Evolutionary conservation across 2,113 vertebrate genomes (phyloP), one percentile per base, ranked within the genome.

Genomic region (Tetraodon nigroviridis): DNA sequence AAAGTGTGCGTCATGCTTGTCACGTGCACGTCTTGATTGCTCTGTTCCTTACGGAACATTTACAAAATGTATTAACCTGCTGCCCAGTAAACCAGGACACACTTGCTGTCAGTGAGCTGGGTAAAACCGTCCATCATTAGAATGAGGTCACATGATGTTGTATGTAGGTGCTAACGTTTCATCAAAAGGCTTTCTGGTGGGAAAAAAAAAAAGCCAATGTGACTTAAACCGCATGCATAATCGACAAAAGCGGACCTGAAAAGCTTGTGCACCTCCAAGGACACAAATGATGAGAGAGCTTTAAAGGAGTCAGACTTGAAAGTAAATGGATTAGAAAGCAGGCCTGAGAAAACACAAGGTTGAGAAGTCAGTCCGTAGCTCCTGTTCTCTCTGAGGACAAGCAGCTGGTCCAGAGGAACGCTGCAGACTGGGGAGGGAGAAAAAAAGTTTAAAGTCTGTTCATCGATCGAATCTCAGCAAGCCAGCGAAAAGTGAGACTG

Each of bases 281-380:
- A 63, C 22, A 63, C 18, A 55, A 77, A 81, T 66, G 71, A 51
- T 53, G 74, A 65, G 67, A 69, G 73, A 71, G 73, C 68, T 51
- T 72, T 77, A 32, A 55, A 61, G 67, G 84, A 79, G 50, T 79
- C 71, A 69, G 56, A 86, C 73, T 81, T 85, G 65, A 82, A 84
- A 85, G 77, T 63, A 75, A 84, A 82, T 64, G 62, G 54, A 50
- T 77, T 29, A 54, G 56, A 83, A 53, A 64, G 75, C 69, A 40
- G 59, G 61, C 58, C 60, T 66, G 64, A 70, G 66, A 82, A 82
- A 78, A 63, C 50, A 51, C 58, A 21, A 69, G 75, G 77, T 79
- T 84, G 73, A 73, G 20, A 27, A 82, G 71, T 78, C 77, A 59
- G 47, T 68, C 66, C 58, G 41, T 41, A 24, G 61, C 63, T 75